Conservation (phyloP, 2,113 vertebrate species). For the Pterocles gutturalis region DNA sequence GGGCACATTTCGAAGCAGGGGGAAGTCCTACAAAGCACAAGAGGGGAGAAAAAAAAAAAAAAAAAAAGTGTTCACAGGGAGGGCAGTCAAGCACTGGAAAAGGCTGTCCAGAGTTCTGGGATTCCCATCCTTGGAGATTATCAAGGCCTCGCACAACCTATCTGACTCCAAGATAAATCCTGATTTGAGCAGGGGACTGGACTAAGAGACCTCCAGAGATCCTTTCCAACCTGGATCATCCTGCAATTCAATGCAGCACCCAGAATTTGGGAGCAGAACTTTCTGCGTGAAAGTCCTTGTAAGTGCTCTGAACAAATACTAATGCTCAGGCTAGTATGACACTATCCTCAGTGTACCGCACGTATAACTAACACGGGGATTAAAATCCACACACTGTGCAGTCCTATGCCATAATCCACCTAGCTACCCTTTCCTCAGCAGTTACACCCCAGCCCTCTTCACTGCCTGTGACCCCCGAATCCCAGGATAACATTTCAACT, state of each 20-base stretch:
- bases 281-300: neutral
- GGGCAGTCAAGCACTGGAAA: neutral
- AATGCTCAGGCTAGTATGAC: neutral
- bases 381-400: neutral
- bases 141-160: neutral
- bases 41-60: neutral
- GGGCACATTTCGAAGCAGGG: neutral
- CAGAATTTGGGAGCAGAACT: neutral
- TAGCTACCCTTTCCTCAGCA: neutral
- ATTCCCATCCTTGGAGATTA: neutral
- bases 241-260: neutral
- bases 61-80: accelerated
- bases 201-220: neutral
- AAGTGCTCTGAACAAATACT: neutral
- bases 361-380: neutral
- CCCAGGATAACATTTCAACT: neutral
- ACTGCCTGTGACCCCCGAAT: neutral
- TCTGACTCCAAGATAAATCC: neutral
- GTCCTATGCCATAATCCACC: neutral
- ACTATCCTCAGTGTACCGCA: neutral
- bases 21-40: neutral
- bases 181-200: neutral
- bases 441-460: neutral
- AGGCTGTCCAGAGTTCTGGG: neutral
- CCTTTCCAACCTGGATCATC: neutral